Percentiles rank a stretch among this genome's conserved stretches.
Evolutionary conservation across 2,113 vertebrate genomes (phyloP).

Genomic region (Passer montanus): DNA sequence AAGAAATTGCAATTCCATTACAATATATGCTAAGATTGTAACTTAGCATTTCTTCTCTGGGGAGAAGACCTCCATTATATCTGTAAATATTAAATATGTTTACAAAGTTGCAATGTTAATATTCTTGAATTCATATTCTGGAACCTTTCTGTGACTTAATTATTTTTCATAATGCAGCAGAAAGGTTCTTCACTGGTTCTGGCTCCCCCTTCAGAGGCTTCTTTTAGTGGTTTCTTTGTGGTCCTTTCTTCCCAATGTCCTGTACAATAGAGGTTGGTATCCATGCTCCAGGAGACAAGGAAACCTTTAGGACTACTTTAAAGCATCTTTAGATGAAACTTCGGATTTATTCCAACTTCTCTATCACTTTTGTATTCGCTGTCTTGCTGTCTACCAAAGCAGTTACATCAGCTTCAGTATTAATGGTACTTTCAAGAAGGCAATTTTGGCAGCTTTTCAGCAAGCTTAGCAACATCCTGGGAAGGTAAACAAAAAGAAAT

Average conservation of each 20-base stretch:
- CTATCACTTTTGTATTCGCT: not conserved
- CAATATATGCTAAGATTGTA: not conserved
- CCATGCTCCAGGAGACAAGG: not conserved
- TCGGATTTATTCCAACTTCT: not conserved
- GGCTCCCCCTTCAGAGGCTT: not conserved
- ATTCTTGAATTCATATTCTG: not conserved
- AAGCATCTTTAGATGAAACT: not conserved
- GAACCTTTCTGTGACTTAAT: not conserved
- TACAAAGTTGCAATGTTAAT: not conserved
- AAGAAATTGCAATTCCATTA: not conserved
- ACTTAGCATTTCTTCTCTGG: not conserved
- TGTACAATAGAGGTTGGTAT: fast-evolving
- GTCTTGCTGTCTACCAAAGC: not conserved
- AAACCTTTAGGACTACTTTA: not conserved
- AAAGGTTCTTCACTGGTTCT: not conserved
- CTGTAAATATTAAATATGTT: not conserved
- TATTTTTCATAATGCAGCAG: not conserved
- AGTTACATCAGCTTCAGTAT: not conserved
- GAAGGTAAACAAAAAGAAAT: constrained; percentile 49
- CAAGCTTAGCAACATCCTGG: not conserved
- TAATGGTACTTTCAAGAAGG: not conserved
- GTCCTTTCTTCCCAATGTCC: not conserved
- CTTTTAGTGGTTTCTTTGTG: not conserved
- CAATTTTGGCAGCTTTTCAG: constrained; percentile 27
- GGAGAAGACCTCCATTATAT: not conserved